These are phyloP conservation scores for Priocnemis perturbator DNA, from an alignment of 2,888 invertebrate genomes.

Conservation along the genomic window DNA sequence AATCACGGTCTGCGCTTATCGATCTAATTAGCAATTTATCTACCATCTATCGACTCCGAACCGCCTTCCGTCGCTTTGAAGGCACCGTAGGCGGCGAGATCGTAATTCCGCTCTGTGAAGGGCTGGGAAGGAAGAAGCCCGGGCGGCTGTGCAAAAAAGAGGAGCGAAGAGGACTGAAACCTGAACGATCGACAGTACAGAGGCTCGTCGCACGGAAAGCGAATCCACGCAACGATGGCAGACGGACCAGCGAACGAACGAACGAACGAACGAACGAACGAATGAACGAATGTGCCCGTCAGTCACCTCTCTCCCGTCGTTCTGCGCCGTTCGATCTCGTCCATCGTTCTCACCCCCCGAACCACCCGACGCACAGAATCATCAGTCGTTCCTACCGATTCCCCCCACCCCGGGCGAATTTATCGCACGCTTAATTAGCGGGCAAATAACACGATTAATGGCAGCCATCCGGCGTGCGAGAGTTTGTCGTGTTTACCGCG, in stretches of 20 bases:
- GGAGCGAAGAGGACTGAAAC: constrained; percentile 5
- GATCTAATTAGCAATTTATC: constrained; percentile 41
- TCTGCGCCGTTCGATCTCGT: background rate
- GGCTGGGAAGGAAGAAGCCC: no score
- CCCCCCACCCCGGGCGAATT: constrained; percentile 49
- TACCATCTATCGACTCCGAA: constrained; percentile 9
- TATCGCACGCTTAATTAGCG: constrained; percentile 63
- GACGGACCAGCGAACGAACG: constrained; percentile 24
- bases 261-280: constrained; percentile 26
- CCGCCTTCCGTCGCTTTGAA: background rate
- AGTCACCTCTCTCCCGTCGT: background rate
- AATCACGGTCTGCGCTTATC: constrained; percentile 29
- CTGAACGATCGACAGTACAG: background rate
- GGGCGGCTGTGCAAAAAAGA: background rate
- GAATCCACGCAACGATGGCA: constrained; percentile 25
- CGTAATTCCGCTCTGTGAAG: background rate
- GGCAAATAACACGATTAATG: constrained; percentile 63
- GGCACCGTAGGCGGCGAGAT: constrained; percentile 5
- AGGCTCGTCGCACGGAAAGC: constrained; percentile 14
- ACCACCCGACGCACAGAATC: background rate
- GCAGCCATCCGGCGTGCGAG: constrained; percentile 40
- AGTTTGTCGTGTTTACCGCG: constrained; percentile 46
- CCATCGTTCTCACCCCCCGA: background rate
- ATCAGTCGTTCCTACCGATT: constrained; percentile 11
- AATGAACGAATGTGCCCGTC: constrained; percentile 26